Conservation (phyloP, 2,888 invertebrate genomes). For the Eupithecia centaureata region DNA sequence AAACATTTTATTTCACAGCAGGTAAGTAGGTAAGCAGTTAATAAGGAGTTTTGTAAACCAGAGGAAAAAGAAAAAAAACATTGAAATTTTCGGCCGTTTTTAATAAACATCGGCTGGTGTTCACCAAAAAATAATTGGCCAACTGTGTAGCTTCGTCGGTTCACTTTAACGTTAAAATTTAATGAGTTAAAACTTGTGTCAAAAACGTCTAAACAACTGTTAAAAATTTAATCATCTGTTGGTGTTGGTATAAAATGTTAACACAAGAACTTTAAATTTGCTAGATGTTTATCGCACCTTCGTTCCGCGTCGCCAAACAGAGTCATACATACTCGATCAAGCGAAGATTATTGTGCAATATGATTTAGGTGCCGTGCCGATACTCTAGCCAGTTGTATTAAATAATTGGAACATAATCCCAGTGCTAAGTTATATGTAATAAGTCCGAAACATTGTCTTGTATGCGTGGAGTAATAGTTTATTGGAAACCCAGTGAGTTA, state of each 20-base stretch:
- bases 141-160: too few relatives aligned
- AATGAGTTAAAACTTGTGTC: too few relatives aligned
- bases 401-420: conserved; percentile 30
- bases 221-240: too few relatives aligned
- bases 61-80: too few relatives aligned
- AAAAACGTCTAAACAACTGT: too few relatives aligned
- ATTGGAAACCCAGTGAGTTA: conserved; percentile 44
- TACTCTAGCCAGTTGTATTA: conserved; percentile 22
- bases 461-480: conserved; percentile 11
- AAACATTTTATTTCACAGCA: too few relatives aligned
- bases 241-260: conserved; percentile 12
- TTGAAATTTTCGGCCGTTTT: too few relatives aligned
- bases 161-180: too few relatives aligned
- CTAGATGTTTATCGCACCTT: conserved; percentile 24
- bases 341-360: conserved; percentile 36
- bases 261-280: conserved; percentile 7
- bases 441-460: conserved; percentile 20
- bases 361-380: conserved; percentile 28
- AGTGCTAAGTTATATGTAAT: conserved; percentile 25
- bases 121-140: too few relatives aligned
- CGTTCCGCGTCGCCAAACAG: conserved; percentile 27
- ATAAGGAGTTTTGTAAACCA: too few relatives aligned
- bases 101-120: too few relatives aligned
- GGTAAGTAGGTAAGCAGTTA: too few relatives aligned
- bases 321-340: conserved; percentile 37